Conservation (phyloP, 2,113 vertebrate genomes). For the Myrmecophaga tridactyla region DNA sequence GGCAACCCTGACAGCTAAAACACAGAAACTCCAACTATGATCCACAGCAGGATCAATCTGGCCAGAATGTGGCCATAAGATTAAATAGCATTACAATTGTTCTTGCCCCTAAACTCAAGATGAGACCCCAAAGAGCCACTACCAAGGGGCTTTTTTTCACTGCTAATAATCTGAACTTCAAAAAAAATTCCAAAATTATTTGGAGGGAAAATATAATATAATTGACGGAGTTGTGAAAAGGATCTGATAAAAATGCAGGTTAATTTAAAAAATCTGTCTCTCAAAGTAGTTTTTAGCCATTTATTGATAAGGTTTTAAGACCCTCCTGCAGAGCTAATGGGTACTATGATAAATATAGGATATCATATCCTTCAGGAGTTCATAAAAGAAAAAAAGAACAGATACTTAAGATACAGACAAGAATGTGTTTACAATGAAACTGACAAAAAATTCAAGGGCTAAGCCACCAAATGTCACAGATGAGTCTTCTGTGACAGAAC, state of each 20-base stretch:
- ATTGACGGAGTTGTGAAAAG: background rate
- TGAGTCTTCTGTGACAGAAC: background rate
- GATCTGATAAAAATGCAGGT: background rate
- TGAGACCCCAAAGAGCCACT: background rate
- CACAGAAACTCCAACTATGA: background rate
- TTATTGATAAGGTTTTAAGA: background rate
- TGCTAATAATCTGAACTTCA: background rate
- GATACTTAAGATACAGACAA: background rate
- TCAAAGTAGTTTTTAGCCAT: background rate
- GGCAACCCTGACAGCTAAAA: background rate
- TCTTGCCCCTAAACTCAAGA: background rate
- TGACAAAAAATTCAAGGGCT: background rate
- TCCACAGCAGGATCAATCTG: background rate
- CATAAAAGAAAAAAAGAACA: conserved; percentile 8
- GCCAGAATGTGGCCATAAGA: background rate
- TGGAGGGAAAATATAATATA: background rate
- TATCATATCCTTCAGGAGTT: background rate
- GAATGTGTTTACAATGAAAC: conserved; percentile 7
- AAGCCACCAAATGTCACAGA: background rate
- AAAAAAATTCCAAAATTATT: background rate
- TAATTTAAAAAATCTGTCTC: background rate
- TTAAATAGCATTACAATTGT: background rate
- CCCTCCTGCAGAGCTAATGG: background rate
- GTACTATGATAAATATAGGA: background rate
- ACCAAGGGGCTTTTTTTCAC: background rate